A percentile compares a stretch with the other conserved stretches of the same genome.
Evolutionary conservation across 2,888 invertebrate genomes (phyloP).

Genomic region (Oligia strigilis): DNA sequence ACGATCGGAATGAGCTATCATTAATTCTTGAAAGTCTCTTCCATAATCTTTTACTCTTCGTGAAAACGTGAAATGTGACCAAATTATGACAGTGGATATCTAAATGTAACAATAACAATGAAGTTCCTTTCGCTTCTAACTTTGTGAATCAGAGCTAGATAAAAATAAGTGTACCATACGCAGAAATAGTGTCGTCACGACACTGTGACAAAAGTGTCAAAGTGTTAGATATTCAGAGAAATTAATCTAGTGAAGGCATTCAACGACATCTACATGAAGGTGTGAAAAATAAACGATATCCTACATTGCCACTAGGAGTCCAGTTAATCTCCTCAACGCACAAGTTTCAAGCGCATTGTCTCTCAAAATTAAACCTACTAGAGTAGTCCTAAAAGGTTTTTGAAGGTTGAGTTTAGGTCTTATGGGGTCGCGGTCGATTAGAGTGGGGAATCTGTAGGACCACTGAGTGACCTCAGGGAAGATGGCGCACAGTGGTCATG

Average conservation of each 20-base stretch:
- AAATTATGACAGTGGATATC: not conserved
- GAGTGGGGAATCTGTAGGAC: too few species aligned
- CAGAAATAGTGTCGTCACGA: not conserved
- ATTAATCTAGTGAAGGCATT: too few species aligned
- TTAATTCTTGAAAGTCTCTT: not conserved
- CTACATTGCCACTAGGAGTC: not conserved
- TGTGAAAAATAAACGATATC: not conserved
- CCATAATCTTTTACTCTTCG: not conserved
- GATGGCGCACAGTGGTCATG: too few species aligned
- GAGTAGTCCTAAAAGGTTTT: not conserved
- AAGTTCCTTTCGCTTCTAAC: too few species aligned
- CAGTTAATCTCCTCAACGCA: not conserved
- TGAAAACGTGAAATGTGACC: not conserved
- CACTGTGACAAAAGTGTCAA: too few species aligned
- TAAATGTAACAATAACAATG: too few species aligned
- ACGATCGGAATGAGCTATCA: constrained; percentile 11
- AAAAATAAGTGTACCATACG: not conserved
- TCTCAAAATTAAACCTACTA: not conserved
- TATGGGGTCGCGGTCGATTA: too few species aligned
- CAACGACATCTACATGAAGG: too few species aligned
- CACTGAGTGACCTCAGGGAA: too few species aligned
- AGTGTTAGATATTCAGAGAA: not conserved
- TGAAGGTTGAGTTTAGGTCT: too few species aligned
- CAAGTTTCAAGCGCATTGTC: too few species aligned
- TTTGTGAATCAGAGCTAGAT: too few species aligned